These are phyloP conservation scores for Ornithoptera alexandrae DNA, from an alignment of 2,888 invertebrate species.

Conservation along the genomic window DNA sequence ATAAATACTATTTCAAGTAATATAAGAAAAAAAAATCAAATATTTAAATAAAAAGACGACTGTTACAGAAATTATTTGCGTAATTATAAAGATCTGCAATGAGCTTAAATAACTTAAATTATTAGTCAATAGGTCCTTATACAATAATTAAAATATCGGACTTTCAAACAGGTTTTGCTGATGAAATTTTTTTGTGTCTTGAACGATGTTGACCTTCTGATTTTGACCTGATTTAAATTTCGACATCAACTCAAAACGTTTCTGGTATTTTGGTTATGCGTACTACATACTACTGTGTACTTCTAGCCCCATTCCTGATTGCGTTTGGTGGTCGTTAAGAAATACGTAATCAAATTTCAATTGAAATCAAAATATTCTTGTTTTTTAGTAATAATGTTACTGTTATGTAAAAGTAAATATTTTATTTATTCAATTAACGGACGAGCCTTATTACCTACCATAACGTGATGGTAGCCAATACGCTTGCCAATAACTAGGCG, in stretches of 20 bases:
- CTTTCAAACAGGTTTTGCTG: constrained; percentile 20
- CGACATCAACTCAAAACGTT: constrained; percentile 22
- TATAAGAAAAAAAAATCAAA: neutral
- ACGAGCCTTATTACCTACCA: too few species aligned
- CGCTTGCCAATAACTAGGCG: too few species aligned
- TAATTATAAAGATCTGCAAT: neutral
- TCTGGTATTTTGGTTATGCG: neutral
- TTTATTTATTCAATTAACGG: too few species aligned
- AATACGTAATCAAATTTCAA: neutral
- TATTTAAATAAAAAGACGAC: neutral
- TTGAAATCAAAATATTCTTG: too few species aligned
- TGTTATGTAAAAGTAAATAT: too few species aligned
- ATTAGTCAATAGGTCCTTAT: constrained; percentile 23
- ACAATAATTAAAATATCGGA: constrained; percentile 15
- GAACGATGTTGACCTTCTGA: constrained; percentile 18
- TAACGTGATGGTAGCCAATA: too few species aligned
- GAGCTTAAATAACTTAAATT: constrained; percentile 1
- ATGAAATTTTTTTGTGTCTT: constrained; percentile 19
- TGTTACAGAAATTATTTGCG: neutral
- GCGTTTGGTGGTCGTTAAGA: neutral
- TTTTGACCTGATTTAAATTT: constrained; percentile 24
- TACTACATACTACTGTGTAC: neutral
- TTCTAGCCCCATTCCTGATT: neutral
- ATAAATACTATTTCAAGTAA: too few species aligned
- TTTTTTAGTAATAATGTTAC: too few species aligned